Evolutionary conservation across 92 coral and sea anemone species (phyloP).

Genomic region (Zoanthus solanderi): DNA sequence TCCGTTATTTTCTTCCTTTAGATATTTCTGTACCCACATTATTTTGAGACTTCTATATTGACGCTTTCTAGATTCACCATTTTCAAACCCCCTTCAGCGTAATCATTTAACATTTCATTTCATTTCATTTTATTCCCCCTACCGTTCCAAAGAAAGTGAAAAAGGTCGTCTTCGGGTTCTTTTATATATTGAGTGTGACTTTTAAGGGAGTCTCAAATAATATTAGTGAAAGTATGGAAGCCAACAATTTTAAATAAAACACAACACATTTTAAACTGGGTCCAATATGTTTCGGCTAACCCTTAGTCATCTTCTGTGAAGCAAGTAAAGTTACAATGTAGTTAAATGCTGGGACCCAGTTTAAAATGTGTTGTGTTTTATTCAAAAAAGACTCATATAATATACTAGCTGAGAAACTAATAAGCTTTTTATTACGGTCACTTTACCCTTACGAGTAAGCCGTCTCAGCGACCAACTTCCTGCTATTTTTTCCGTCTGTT

Average conservation of each 20-base stretch:
- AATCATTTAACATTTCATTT: background rate
- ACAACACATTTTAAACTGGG: too few species aligned
- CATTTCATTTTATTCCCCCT: background rate
- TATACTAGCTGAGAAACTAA: conserved; percentile 4
- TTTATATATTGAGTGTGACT: background rate
- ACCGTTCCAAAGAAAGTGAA: background rate
- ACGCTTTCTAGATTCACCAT: background rate
- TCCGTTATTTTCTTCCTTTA: background rate
- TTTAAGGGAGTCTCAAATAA: background rate
- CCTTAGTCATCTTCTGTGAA: too few species aligned
- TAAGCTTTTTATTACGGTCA: conserved; percentile 1
- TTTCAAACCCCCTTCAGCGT: background rate
- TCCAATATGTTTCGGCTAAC: too few species aligned
- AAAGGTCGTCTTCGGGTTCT: background rate
- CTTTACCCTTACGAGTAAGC: background rate
- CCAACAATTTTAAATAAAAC: too few species aligned
- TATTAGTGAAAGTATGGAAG: too few species aligned
- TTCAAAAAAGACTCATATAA: too few species aligned
- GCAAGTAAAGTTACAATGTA: too few species aligned
- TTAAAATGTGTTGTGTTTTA: too few species aligned
- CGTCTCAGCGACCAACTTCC: background rate
- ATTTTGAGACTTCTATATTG: background rate
- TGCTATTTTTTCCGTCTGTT: background rate
- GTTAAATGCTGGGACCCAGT: too few species aligned
- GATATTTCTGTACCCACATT: background rate